Base-by-base conservation (phyloP, 2,113 vertebrate species). In the Psittacara wagleri region DNA sequence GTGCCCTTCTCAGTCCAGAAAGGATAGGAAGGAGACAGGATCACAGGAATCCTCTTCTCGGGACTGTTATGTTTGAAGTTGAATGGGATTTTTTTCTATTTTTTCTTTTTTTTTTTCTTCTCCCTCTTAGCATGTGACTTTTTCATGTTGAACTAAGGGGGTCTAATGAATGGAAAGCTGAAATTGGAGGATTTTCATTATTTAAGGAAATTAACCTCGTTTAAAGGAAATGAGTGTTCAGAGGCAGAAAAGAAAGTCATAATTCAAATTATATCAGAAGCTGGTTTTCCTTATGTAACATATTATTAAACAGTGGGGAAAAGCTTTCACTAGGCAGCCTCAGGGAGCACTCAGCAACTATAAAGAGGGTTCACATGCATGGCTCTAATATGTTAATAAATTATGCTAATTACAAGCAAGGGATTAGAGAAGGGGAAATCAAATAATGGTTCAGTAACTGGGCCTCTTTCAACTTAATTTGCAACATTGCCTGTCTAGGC, bases 221-320 rank as follows among this genome's bases (percentile, higher is more conserved):
- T 97, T 74, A 90, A 93, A 96, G 97, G 92, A 97, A 97, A 95
- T 86, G 90, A 91, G 87, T 90, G 91, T 97, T 97, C 96, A 92
- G 95, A 97, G 88, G 91, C 95, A 92, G 86, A 97, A 88, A 95
- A 76, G 94, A 97, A 97, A 96, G 95, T 95, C 88, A 96, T 97
- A 97, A 97, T 97, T 97, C 97, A 97, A 97, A 97, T 95, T 92
- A 94, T 97, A 97, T 97, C 96, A 96, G 91, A 90, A 91, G 84
- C 68, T 76, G 74, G 89, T 88, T 94, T 96, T 97, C 94, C 84
- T 29, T 83, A 93, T 87, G 93, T 92, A 93, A 91, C 33, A 78
- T 96, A 95, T 97, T 95, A 95, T 95, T 96, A 92, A 97, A 95
- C 83, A 85, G 94, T 55, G 72, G 92, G 97, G 91, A 73, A 94